Percentiles rank a stretch among this genome's conserved stretches.
Evolutionary conservation across 2,113 vertebrate genomes (phyloP).

Genomic region (Ptychochromis oligacanthus): DNA sequence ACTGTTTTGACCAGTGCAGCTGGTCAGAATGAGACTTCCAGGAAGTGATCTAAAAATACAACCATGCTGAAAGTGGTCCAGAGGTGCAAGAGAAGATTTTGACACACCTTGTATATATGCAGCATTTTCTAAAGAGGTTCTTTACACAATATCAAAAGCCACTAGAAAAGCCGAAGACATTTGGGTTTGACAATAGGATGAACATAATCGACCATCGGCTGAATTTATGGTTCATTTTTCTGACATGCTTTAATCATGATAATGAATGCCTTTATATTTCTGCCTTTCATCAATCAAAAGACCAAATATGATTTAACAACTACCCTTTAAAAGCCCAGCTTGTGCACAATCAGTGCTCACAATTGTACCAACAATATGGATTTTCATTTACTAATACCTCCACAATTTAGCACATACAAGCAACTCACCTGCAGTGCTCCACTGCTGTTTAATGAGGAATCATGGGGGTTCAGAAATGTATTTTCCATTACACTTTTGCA

Average conservation of each 20-base stretch:
- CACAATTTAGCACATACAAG: neutral
- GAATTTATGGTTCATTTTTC: slow-evolving; percentile 1
- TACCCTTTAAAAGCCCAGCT: neutral
- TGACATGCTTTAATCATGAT: neutral
- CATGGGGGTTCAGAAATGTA: neutral
- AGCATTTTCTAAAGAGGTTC: too few relatives aligned
- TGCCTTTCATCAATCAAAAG: neutral
- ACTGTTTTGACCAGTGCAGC: neutral
- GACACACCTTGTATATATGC: neutral
- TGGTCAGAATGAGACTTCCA: neutral
- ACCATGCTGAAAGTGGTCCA: neutral
- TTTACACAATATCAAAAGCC: neutral
- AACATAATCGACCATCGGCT: neutral
- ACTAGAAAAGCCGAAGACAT: neutral
- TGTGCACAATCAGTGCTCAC: neutral
- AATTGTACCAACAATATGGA: neutral
- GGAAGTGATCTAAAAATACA: neutral
- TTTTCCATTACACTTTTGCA: neutral
- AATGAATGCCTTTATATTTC: neutral
- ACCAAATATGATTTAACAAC: neutral
- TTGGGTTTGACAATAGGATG: neutral
- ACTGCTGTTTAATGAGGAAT: neutral
- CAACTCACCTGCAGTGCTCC: neutral
- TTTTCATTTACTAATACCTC: neutral
- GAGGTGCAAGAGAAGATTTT: neutral